Base-by-base conservation (phyloP, 2,797 vertebrate genomes). In the Gila robusta region DNA sequence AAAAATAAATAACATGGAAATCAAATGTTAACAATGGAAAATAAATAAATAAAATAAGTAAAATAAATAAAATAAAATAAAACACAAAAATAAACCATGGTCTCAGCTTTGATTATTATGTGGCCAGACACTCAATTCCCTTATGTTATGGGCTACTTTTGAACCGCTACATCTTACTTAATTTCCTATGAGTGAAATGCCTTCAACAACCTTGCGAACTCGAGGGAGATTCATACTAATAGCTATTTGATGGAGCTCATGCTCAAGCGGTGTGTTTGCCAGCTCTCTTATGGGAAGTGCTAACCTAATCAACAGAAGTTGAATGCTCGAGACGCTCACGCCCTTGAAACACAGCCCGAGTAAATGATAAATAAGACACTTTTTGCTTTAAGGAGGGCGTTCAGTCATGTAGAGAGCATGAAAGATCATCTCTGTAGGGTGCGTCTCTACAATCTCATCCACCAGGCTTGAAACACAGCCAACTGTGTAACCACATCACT, bases 251-350 rank as follows among this genome's bases (percentile, higher is more conserved):
- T 77, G 44, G 41, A 49, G 32, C 44, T 71, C 83, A 85, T 87
- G 85, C 62, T 90, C 79, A 78, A 86, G 71, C 81, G 76, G 28
- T 85, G 73, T 80, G 74, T 28, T 87, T 87, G 72, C 49, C 70
- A 87, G 70, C 79, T 81, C 76, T 69, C 52, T 49, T 59, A 56
- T 0, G 37, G 54, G 66, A 87, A 82, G 82, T 71, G 77, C 39
- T 59, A 88, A 82, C 52, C 69, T 62, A 59, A 88, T 77, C 72
- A 80, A 83, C 41, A 82, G n/a, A 86, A 88, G 80, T 72, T n/a
- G 12, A 85, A 39, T 41, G 26, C 59, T 49, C 49, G 4, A 72
- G 80, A 84, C 67, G 23, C 81, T 72, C n/a, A 74, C 11, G 14
- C 11, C 11, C 21, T 32, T 49, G 35, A 77, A 88, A 67, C 28